Evolutionary conservation across 2,797 vertebrate species (phyloP), one percentile per base, ranked within the genome.

Genomic region (Chelon auratus): DNA sequence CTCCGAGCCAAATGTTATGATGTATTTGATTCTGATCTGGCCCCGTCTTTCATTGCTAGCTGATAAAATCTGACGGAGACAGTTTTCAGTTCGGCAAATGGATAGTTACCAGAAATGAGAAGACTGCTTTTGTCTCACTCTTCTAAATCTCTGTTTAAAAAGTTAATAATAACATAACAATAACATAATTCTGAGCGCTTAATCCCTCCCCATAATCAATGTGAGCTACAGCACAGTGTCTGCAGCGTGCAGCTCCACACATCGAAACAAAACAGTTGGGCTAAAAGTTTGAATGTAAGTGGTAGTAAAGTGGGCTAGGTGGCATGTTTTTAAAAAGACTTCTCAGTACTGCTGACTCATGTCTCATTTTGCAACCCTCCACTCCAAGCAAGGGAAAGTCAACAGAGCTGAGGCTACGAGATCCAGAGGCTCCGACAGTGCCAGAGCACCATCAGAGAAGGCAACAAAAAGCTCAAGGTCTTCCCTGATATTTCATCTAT

Each of bases 401-500:
- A 13, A 85, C 93, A 79, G 93, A 95, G 52, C 84, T 95, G 75
- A 96, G 95, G 84, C 58, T 15, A 39, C n/a, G 9, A 63, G 57
- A 64, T 74, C 59, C 68, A 71, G 77, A 62, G 61, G 95, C 89
- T 97, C 64, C 95, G 94, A 65, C 95, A 93, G 68, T 94, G 94
- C 84, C 91, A 90, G 24, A 91, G 93, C 59, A 92, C 90, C 0
- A 92, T 96, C 22, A 88, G 78, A 53, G 92, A 95, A 77, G 95
- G 95, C 91, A 95, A 24, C 95, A 96, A 77, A 95, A 97, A 85
- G 80, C 93, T 97, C 8, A 96, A 97, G 92, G 97, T 97, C 80
- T 88, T 93, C 52, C 1, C 33, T 9, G 39, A 47, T 75, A 26
- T 85, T 86, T 86, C 80, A 83, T 81, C 72, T 56, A 48, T 76